phyloP scores from a whole-genome alignment of 2,888 invertebrate genomes.

The Dryocosmus kuriphilus region DNA sequence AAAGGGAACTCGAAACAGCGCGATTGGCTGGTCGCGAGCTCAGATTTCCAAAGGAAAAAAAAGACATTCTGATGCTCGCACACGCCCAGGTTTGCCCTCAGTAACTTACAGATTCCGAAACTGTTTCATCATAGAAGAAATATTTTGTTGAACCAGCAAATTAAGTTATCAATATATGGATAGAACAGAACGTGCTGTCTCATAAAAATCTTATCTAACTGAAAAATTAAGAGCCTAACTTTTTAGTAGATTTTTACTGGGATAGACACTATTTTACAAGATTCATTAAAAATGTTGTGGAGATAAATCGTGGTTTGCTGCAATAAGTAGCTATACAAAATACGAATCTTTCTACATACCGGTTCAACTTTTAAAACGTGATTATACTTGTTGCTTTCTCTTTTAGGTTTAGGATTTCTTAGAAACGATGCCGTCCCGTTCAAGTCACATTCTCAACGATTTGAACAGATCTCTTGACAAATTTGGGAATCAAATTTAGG shows the following conservation, averaged over 20 bases:
- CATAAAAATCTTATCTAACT: neutral
- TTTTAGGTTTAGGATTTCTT: neutral
- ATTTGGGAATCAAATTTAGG: slow-evolving; percentile 30
- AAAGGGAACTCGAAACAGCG: slow-evolving; percentile 91
- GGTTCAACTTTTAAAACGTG: neutral
- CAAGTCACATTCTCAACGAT: neutral
- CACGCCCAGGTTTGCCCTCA: slow-evolving; percentile 85
- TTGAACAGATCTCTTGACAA: slow-evolving; percentile 27
- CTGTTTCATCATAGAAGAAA: neutral
- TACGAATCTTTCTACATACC: neutral
- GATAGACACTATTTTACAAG: neutral
- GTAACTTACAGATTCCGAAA: slow-evolving; percentile 56
- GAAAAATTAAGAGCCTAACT: neutral
- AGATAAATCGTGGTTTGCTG: neutral
- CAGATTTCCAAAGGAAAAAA: slow-evolving; percentile 96
- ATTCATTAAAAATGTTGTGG: neutral
- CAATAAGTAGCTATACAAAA: neutral
- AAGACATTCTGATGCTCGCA: slow-evolving; percentile 94
- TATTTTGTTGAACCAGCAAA: slow-evolving; percentile 23
- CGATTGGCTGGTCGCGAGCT: slow-evolving; percentile 93
- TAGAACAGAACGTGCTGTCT: neutral
- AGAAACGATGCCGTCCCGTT: slow-evolving; percentile 4
- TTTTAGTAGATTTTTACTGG: neutral
- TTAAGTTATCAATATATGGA: neutral
- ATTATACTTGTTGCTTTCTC: neutral